Base-by-base conservation (phyloP, 2,113 vertebrate species). In the Pipra filicauda region DNA sequence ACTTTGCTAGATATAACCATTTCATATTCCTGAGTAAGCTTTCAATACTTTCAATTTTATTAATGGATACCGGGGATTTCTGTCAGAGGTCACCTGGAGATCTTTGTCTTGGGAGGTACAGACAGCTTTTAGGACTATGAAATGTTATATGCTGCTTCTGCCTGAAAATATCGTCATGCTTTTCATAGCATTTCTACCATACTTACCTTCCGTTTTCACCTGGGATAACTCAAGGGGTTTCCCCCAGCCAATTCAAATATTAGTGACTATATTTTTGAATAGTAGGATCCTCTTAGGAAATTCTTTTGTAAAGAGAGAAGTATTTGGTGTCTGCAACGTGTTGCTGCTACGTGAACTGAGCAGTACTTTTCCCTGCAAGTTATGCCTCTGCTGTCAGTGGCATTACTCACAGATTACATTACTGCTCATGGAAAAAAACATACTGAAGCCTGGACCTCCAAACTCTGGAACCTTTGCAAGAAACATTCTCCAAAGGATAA, bases 1-100 rank as follows among this genome's bases (percentile, higher is more conserved):
- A 77, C 54, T 94, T 92, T 35, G 5, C 73, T 94, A 85, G 28
- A 37, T 92, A 85, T n/a, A 95, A 80, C 23, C 49, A 85, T 91
- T 96, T 96, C 95, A 85, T 88, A 86, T 64, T 88, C 54, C 90
- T 94, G 69, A 93, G 23, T 52, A 61, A 91, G 85, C 88, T 80
- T 94, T 64, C 0, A 5, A 21, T 54, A 44, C n/a, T 7, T 39
- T 39, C 39, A 39, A 11, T 81, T 58, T 67, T 69, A 20, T 71
- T 71, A 93, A 72, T 54, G 69, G 76, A 35, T 78, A 57, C 23
- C 41, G 46, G 27, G 8, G 33, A 31, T 84, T 74, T 72, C 66
- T 61, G 61, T 66, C 48, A 89, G 48, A 84, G 24, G 72, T 73
- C 46, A 57, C 17, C 33, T 64, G 86, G 58, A 59, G 51, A 18